Conservation (phyloP, 2,113 vertebrate species). For the Ochotona curzoniae region DNA sequence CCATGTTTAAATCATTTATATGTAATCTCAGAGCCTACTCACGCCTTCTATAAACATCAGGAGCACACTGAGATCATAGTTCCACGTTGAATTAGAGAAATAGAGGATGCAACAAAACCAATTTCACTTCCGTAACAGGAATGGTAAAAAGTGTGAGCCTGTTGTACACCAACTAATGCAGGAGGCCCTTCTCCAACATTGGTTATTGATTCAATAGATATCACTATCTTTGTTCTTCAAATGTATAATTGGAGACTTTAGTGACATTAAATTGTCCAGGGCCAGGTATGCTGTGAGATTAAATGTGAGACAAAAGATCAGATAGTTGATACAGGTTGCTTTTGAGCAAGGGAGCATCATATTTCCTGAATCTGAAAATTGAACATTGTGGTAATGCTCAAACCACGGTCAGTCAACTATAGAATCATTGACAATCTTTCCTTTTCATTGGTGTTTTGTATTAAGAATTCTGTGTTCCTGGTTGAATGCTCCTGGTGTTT, state of each 20-base stretch:
- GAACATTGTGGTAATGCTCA: not conserved
- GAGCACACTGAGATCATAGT: not conserved
- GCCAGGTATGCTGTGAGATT: not conserved
- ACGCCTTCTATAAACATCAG: not conserved
- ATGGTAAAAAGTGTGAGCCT: not conserved
- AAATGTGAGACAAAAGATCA: not conserved
- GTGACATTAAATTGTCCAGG: not conserved
- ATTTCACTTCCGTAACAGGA: conserved; percentile 50
- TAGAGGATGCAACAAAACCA: not conserved
- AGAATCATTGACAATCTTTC: not conserved
- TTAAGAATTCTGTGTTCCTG: not conserved
- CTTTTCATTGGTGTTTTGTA: not conserved
- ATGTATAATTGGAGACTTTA: not conserved
- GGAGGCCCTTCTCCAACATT: not conserved
- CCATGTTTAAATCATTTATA: conserved; percentile 37
- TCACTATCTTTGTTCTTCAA: not conserved
- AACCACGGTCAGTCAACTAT: not conserved
- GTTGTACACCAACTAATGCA: not conserved
- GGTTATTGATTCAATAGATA: not conserved
- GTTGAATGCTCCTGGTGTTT: not conserved
- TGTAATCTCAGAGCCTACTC: not conserved
- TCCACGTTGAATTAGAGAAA: not conserved
- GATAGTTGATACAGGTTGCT: not conserved
- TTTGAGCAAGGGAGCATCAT: not conserved
- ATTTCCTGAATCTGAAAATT: not conserved